These are phyloP conservation scores for Morpho achilles DNA, from an alignment of 2,888 invertebrate species.

Conservation along the genomic window DNA sequence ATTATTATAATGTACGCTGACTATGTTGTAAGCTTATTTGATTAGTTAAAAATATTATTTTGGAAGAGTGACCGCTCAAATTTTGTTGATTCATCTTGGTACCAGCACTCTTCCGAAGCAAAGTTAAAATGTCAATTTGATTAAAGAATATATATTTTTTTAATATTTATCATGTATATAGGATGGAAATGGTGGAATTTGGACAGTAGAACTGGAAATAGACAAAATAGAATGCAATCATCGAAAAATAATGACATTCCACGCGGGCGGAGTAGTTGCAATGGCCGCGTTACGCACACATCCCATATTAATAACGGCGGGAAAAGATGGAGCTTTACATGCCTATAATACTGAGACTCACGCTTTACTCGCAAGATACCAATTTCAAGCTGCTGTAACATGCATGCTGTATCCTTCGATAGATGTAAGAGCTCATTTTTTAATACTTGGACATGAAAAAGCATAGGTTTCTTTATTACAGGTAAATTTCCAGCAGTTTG, in stretches of 20 bases:
- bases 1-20: too few species aligned
- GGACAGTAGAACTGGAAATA: constrained; percentile 66
- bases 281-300: constrained; percentile 84
- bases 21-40: too few species aligned
- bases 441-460: constrained; percentile 70
- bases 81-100: too few species aligned
- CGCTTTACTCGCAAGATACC: constrained; percentile 79
- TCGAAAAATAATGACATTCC: constrained; percentile 80
- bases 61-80: too few species aligned
- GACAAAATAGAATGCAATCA: constrained; percentile 65
- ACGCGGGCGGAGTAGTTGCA: constrained; percentile 86
- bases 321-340: constrained; percentile 85
- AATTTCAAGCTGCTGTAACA: constrained; percentile 71
- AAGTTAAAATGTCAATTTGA: too few species aligned
- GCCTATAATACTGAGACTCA: constrained; percentile 84
- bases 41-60: too few species aligned
- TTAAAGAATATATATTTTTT: too few species aligned
- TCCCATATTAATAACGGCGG: constrained; percentile 85
- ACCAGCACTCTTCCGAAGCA: too few species aligned
- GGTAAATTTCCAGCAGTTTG: too few species aligned
- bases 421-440: constrained; percentile 60
- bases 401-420: constrained; percentile 85
- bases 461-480: too few species aligned
- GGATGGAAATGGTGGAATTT: constrained; percentile 92
- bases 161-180: constrained; percentile 39